Base-by-base conservation (phyloP, 2,113 vertebrate genomes). In the Mirza zaza region DNA sequence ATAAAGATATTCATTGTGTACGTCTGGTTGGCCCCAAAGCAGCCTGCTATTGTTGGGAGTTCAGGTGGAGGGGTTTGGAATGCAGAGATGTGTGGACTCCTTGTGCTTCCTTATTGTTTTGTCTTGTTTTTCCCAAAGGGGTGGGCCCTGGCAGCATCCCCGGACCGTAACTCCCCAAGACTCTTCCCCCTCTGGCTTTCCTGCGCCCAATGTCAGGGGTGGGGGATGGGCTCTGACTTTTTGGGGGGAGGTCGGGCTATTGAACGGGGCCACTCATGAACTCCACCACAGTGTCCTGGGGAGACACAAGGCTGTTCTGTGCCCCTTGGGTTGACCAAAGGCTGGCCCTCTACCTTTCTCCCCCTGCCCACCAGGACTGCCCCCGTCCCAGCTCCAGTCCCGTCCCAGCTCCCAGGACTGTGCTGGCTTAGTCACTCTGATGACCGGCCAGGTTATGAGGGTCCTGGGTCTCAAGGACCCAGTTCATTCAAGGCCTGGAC, bases 91-190 rank as follows among this genome's bases (percentile, higher is more conserved):
- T 34, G 0, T 57, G 67, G 45, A 93, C 42, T 93, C 91, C 65
- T 36, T 29, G 29, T 20, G 79, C 73, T 97, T 97, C 93, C 95
- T 95, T 75, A 55, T 75, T 81, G 34, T 52, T 87, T 20, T 65
- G 87, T 36, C 70, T 68, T 79, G 52, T 79, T 93, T 86, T 91
- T 57, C 36, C 71, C 48, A 48, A 65, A 83, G 10, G 48, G 32
- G 13, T 68, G 27, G 48, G 61, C 34, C 34, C 84, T 91, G 59
- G 36, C 25, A 91, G 67, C 42, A 82, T 65, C 77, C n/a, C 61
- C 29, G 55, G 45, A 34, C 23, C 8, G 25, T 63, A 65, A 82
- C 77, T 90, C 42, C 70, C 57, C 18, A 17, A 36, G 79, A 42
- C 68, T 90, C 82, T 95, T 82, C 50, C 48, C 61, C 20, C 34